phyloP scores from a whole-genome alignment of 1,140 invertebrate genomes.

The Euwallacea similis region DNA sequence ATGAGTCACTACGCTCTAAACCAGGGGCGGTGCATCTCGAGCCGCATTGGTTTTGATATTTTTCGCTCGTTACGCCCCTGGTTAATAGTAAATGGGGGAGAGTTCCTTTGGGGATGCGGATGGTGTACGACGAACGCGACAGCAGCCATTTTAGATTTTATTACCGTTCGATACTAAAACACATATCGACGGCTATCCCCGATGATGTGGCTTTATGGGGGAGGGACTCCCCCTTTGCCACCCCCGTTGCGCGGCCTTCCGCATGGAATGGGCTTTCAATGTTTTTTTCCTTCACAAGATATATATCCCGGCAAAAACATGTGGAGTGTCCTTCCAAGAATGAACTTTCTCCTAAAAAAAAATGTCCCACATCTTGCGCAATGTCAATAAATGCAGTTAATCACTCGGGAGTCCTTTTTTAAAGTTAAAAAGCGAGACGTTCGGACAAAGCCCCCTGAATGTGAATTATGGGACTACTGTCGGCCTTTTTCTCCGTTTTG shows the following conservation, averaged over 20 bases:
- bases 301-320: too few species aligned
- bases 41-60: neutral
- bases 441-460: constrained; percentile 10
- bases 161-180: constrained; percentile 54
- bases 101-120: constrained; percentile 38
- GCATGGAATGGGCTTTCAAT: constrained; percentile 36
- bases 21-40: constrained; percentile 9
- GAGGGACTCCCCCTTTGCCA: constrained; percentile 14
- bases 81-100: constrained; percentile 28
- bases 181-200: constrained; percentile 46
- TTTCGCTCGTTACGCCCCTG: neutral
- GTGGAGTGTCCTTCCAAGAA: constrained; percentile 13
- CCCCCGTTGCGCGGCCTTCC: neutral
- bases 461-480: constrained; percentile 30
- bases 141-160: constrained; percentile 54
- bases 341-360: constrained; percentile 9
- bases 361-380: constrained; percentile 12
- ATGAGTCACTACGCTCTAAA: constrained; percentile 20
- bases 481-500: constrained; percentile 9
- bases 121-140: constrained; percentile 42
- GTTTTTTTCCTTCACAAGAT: constrained; percentile 20
- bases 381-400: constrained; percentile 23
- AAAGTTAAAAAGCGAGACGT: constrained; percentile 22
- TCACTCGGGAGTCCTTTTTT: constrained; percentile 23
- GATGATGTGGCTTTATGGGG: constrained; percentile 19